phyloP scores from a whole-genome alignment of 1,140 invertebrate genomes.

The Drosophila ohnishii region DNA sequence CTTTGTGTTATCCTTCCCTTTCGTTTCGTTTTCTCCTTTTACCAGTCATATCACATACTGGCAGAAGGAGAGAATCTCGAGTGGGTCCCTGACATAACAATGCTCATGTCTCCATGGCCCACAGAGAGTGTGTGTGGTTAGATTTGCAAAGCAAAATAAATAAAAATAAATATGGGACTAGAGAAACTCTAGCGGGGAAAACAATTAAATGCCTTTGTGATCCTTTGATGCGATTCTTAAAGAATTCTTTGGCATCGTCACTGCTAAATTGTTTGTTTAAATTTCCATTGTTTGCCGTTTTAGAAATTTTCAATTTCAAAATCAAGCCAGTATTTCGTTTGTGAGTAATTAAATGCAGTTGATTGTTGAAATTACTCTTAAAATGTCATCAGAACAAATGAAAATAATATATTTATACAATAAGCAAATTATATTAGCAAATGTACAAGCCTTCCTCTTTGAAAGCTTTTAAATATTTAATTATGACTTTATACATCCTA shows the following conservation, averaged over 20 bases:
- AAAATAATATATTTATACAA: too few relatives aligned
- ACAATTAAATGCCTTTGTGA: slow-evolving; percentile 43
- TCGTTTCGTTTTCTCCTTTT: slow-evolving; percentile 9
- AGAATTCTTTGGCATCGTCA: slow-evolving; percentile 3
- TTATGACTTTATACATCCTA: background rate
- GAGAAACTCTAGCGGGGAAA: slow-evolving; percentile 11
- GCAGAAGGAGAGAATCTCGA: slow-evolving; percentile 12
- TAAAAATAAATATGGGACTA: slow-evolving; percentile 25
- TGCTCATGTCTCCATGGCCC: slow-evolving; percentile 32
- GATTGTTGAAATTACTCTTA: background rate
- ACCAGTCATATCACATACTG: slow-evolving; percentile 35
- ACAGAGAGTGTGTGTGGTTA: slow-evolving; percentile 20
- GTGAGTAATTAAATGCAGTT: background rate
- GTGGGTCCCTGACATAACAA: slow-evolving; percentile 41
- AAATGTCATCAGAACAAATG: background rate
- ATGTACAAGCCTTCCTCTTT: background rate
- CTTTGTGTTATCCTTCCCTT: background rate
- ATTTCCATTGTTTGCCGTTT: background rate
- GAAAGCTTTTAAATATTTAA: background rate
- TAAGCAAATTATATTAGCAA: too few relatives aligned
- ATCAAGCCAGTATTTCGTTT: too few relatives aligned
- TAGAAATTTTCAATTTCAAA: too few relatives aligned
- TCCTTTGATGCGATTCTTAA: slow-evolving; percentile 40
- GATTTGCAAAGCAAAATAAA: slow-evolving; percentile 41
- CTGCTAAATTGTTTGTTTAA: slow-evolving; percentile 17